Conservation (phyloP, 2,797 vertebrate genomes). For the Sebastes taczanowskii region DNA sequence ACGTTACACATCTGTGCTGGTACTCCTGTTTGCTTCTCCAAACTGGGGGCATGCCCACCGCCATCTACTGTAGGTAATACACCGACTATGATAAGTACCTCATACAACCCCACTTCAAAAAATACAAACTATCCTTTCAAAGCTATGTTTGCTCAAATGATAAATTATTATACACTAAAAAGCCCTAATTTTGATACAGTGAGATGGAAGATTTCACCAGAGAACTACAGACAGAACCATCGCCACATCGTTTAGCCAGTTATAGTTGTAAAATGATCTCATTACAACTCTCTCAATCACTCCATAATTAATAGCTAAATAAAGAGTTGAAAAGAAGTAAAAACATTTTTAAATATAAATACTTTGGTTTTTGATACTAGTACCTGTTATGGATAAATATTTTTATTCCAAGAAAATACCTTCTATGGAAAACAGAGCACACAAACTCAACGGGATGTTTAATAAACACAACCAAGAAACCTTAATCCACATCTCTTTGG, state of each 20-base stretch:
- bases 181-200: not conserved
- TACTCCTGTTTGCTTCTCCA: not conserved
- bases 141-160: not conserved
- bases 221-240: not conserved
- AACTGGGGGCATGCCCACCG: too few species aligned
- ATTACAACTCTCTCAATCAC: not conserved
- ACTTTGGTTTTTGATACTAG: not conserved
- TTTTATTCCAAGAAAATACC: not conserved
- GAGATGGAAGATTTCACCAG: not conserved
- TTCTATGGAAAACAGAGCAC: not conserved
- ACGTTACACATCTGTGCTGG: not conserved
- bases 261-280: conserved; percentile 11
- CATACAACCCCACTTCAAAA: not conserved
- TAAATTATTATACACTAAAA: not conserved
- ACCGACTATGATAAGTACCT: not conserved
- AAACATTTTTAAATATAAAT: too few species aligned
- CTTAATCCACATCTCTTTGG: conserved; percentile 14
- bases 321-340: not conserved
- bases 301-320: not conserved
- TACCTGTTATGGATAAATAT: not conserved
- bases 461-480: not conserved
- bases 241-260: not conserved
- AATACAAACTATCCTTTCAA: not conserved
- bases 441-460: not conserved
- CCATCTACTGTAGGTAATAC: not conserved